Conservation (phyloP, 2,113 vertebrate species). For the Cochlearius cochlearius region DNA sequence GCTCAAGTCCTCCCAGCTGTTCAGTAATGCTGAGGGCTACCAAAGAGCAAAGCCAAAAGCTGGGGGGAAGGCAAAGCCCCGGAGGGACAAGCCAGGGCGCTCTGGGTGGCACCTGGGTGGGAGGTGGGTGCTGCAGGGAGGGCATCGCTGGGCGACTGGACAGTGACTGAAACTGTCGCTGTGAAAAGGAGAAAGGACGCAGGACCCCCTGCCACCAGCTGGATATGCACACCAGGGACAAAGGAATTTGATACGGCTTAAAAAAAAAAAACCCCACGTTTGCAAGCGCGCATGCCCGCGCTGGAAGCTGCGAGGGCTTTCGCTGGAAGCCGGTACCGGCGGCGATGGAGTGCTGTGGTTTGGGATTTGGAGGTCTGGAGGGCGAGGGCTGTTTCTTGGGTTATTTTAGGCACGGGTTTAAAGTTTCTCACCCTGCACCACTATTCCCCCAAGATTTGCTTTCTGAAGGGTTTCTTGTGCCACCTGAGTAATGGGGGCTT, state of each 20-base stretch:
- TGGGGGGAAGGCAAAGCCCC: neutral
- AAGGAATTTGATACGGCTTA: neutral
- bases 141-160: neutral
- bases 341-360: neutral
- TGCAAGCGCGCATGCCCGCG: accelerated
- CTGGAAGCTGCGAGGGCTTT: neutral
- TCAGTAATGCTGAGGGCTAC: too few relatives aligned
- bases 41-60: neutral
- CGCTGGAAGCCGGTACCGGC: accelerated
- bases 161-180: neutral
- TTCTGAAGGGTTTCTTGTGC: neutral
- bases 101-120: too few relatives aligned
- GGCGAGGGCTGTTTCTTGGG: too few relatives aligned
- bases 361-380: neutral
- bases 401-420: neutral
- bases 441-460: neutral
- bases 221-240: neutral
- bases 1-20: neutral
- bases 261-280: neutral
- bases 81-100: neutral
- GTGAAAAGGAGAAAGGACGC: neutral
- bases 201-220: neutral
- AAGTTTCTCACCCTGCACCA: neutral
- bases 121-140: neutral
- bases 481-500: neutral